A percentile compares a stretch with the other conserved stretches of the same genome.
These are phyloP conservation scores for Cynopterus sphinx DNA, from an alignment of 2,797 vertebrate genomes.

Conservation along the genomic window DNA sequence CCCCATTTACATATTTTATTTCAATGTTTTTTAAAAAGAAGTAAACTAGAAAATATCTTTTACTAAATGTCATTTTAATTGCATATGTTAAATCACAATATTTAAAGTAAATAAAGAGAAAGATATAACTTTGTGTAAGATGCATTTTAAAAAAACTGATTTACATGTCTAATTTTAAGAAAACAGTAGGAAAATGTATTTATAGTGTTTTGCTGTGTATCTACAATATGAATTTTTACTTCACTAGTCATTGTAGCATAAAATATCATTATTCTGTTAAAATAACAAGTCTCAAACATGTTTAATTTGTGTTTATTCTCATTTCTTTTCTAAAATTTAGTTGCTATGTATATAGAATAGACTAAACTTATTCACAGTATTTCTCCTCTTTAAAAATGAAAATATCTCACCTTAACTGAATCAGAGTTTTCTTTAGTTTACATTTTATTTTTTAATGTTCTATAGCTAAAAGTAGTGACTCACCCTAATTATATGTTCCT, in stretches of 20 bases:
- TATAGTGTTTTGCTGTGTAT: not conserved
- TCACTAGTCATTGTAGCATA: not conserved
- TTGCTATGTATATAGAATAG: not conserved
- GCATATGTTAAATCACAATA: not conserved
- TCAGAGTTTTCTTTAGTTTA: not conserved
- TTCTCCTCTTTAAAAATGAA: slow-evolving; percentile 30
- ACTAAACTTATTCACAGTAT: not conserved
- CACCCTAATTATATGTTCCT: not conserved
- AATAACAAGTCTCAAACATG: not conserved
- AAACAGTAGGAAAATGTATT: not conserved
- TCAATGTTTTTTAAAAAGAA: not conserved
- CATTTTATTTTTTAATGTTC: not conserved
- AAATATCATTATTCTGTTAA: not conserved
- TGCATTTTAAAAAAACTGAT: not conserved
- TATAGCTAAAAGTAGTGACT: not conserved
- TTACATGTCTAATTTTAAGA: not conserved
- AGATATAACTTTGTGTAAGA: not conserved
- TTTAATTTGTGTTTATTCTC: not conserved
- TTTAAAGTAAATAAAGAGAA: slow-evolving; percentile 22
- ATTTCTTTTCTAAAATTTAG: not conserved
- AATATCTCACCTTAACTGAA: not conserved
- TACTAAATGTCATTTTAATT: not conserved
- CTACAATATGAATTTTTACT: not conserved
- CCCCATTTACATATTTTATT: not conserved
- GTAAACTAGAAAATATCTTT: not conserved